Evolutionary conservation across 2,113 vertebrate genomes (phyloP), one percentile per base, ranked within the genome.

Genomic region (Charina bottae): DNA sequence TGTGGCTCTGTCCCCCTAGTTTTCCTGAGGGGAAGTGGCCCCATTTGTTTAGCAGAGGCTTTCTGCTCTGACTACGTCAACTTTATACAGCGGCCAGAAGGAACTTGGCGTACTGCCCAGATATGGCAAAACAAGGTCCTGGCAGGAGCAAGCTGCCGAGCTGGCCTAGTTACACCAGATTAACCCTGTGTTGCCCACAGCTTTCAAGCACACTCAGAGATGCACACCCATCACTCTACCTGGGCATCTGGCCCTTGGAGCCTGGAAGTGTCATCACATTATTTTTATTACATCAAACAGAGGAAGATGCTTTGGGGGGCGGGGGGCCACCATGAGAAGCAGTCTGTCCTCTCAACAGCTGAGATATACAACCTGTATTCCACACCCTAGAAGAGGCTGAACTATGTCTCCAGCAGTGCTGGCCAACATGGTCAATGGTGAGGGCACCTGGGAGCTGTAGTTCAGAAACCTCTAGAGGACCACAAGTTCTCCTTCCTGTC

Each of bases 61-160:
- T 92, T 87, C 62, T 42, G 92, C 92, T 85, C 93, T 89, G 72
- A 92, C 91, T 91, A 95, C 92, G 78, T 95, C 90, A 95, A 62
- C 92, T 49, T 85, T 90, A 91, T 92, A 90, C 93, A 89, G 62
- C 59, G 78, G 94, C 91, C 93, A 93, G 91, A 94, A 93, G 87
- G 91, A 91, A 91, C 91, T 92, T 72, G 93, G 92, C 88, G 85
- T 92, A 55, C 28, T 26, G 93, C 94, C 95, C 54, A 24, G 55
- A 24, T 56, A 89, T 89, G 90, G 93, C 93, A 94, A 86, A 11
- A 90, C 62, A 87, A 88, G 83, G 62, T 88, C 72, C 58, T 90
- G 83, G 46, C 83, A 90, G n/a, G 54, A 42, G 37, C 55, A 83
- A 87, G 55, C 93, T 4, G 7, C 89, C 92, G 84, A 87, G 58